Evolutionary conservation across 2,888 invertebrate species (phyloP).

Genomic region (Zonitis immaculata): DNA sequence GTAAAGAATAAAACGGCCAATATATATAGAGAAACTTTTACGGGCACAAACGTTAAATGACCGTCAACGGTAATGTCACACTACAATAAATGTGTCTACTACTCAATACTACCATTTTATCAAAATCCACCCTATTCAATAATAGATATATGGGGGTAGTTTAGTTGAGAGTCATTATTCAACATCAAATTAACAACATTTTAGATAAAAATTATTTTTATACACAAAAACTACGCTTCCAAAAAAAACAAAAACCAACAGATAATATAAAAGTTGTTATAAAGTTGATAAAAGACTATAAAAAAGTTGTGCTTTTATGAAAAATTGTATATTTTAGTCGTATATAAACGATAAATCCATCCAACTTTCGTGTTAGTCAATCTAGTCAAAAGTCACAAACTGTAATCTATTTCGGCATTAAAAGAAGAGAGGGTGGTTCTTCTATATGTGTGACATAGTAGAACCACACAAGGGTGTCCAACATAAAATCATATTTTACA

Average conservation of each 20-base stretch:
- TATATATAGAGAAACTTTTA: constrained; percentile 24
- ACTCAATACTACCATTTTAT: constrained; percentile 18
- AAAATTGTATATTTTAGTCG: neutral
- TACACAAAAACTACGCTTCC: no score
- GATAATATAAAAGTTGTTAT: no score
- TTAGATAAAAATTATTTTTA: no score
- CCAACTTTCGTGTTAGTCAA: constrained; percentile 14
- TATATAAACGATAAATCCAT: neutral
- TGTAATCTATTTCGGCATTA: constrained; percentile 36
- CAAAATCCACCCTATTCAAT: constrained; percentile 11
- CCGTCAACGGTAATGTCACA: constrained; percentile 18
- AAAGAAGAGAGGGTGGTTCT: neutral
- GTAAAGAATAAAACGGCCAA: constrained; percentile 29
- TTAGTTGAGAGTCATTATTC: neutral
- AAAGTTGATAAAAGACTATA: neutral
- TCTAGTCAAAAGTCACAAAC: constrained; percentile 28
- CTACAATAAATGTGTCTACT: constrained; percentile 27
- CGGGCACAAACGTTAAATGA: constrained; percentile 26
- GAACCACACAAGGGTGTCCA: constrained; percentile 26
- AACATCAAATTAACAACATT: neutral
- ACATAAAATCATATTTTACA: constrained; percentile 46
- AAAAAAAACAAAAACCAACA: no score
- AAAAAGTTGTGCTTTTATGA: neutral
- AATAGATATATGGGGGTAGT: neutral
- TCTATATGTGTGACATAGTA: no score